Conservation (phyloP, 2,888 invertebrate species). For the Agrilus mali region DNA sequence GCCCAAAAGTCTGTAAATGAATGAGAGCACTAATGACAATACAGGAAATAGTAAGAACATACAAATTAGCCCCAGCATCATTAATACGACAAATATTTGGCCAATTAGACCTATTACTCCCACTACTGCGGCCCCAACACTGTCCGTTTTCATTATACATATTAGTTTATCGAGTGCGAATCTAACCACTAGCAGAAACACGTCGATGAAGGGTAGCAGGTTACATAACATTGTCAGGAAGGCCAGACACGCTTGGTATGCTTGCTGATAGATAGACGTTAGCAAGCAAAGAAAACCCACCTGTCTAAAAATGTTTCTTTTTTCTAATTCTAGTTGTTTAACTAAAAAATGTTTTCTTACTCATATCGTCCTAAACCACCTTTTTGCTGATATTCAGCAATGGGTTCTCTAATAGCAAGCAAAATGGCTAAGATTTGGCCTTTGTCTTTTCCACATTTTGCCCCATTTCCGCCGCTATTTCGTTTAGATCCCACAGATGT, state of each 20-base stretch:
- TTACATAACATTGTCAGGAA: constrained; percentile 22
- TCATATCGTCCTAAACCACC: constrained; percentile 24
- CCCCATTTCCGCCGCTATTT: neutral
- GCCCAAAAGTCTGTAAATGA: no score
- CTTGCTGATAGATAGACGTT: constrained; percentile 23
- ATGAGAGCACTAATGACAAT: constrained; percentile 7
- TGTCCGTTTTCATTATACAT: constrained; percentile 25
- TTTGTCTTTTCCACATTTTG: neutral
- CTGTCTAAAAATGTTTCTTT: constrained; percentile 25
- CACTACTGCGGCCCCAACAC: constrained; percentile 20
- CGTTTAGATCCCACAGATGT: no score
- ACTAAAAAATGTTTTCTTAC: constrained; percentile 17
- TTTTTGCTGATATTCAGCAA: constrained; percentile 28
- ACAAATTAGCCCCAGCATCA: constrained; percentile 26
- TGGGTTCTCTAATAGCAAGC: constrained; percentile 22
- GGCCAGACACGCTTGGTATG: constrained; percentile 24
- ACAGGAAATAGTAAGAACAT: constrained; percentile 28
- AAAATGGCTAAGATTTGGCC: constrained; percentile 6
- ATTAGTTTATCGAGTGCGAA: constrained; percentile 29
- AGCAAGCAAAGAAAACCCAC: constrained; percentile 26
- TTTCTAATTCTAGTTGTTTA: neutral
- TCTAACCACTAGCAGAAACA: constrained; percentile 24
- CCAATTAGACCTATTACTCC: constrained; percentile 24
- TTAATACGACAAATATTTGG: constrained; percentile 23
- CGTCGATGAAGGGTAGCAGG: constrained; percentile 18